Conservation (phyloP, 1,140 invertebrate species). For the Nymphalis io region DNA sequence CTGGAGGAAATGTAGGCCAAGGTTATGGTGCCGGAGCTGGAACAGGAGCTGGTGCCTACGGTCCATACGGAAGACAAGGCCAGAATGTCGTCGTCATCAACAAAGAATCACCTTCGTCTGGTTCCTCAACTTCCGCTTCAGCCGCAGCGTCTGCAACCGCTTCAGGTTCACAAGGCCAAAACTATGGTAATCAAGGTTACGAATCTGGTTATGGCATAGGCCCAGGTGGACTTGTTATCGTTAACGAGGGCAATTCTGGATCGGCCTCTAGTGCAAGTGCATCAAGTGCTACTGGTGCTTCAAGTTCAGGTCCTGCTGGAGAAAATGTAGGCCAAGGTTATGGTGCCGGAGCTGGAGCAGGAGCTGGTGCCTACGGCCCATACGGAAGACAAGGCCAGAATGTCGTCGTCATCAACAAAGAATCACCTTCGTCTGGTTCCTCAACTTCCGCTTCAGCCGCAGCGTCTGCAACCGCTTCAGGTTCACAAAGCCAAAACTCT, state of each 20-base stretch:
- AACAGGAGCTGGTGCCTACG: neutral
- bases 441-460: constrained; percentile 15
- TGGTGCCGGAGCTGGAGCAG: too few relatives aligned
- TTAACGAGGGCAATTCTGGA: neutral
- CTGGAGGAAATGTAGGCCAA: neutral
- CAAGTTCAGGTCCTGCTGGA: neutral
- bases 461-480: neutral
- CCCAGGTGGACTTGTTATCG: neutral
- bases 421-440: neutral
- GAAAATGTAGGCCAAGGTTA: neutral
- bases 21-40: neutral
- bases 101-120: constrained; percentile 5
- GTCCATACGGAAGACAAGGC: constrained; percentile 3
- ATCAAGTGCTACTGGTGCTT: too few relatives aligned
- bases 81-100: constrained; percentile 8
- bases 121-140: constrained; percentile 7
- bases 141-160: neutral
- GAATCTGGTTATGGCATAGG: neutral
- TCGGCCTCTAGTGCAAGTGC: too few relatives aligned
- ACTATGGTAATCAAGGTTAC: neutral
- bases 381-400: constrained; percentile 3
- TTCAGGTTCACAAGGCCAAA: constrained; percentile 13
- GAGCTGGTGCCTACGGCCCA: neutral
- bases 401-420: constrained; percentile 8
- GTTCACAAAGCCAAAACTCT: constrained; percentile 6